Conservation (phyloP, 2,113 vertebrate species). For the Dromaius novaehollandiae region DNA sequence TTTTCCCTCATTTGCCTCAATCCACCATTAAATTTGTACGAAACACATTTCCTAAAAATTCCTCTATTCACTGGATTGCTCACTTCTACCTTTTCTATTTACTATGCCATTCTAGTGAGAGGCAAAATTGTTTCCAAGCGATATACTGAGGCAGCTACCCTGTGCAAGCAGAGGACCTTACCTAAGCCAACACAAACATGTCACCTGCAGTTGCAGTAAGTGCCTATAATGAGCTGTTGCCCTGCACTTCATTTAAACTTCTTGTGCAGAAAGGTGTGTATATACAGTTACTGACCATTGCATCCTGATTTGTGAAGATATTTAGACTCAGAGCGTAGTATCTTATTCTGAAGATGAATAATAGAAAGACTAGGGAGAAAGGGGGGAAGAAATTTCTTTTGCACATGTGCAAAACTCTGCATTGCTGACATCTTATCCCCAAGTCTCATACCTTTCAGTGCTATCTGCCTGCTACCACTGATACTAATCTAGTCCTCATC, state of each 20-base stretch:
- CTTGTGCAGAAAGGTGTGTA: not conserved
- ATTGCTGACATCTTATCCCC: not conserved
- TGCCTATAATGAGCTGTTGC: not conserved
- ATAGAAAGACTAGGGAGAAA: not conserved
- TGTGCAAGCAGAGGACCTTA: not conserved
- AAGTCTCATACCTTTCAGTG: not conserved
- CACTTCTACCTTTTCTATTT: not conserved
- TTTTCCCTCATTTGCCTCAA: not conserved
- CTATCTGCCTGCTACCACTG: not conserved
- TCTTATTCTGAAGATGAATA: not conserved
- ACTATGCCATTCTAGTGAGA: not conserved
- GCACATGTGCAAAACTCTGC: not conserved
- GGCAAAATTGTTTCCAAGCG: not conserved
- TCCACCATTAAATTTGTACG: not conserved
- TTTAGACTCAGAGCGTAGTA: not conserved
- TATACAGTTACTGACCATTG: not conserved
- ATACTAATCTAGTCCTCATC: not conserved
- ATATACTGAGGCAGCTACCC: not conserved
- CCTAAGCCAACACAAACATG: not conserved
- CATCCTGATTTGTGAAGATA: not conserved
- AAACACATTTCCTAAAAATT: not conserved
- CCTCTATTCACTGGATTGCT: not conserved
- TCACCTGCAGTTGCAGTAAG: rapidly evolving
- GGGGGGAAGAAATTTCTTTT: not conserved
- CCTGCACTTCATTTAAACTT: not conserved